These are phyloP conservation scores for Hozukius guyotensis DNA, from an alignment of 2,797 vertebrate species.

Conservation along the genomic window DNA sequence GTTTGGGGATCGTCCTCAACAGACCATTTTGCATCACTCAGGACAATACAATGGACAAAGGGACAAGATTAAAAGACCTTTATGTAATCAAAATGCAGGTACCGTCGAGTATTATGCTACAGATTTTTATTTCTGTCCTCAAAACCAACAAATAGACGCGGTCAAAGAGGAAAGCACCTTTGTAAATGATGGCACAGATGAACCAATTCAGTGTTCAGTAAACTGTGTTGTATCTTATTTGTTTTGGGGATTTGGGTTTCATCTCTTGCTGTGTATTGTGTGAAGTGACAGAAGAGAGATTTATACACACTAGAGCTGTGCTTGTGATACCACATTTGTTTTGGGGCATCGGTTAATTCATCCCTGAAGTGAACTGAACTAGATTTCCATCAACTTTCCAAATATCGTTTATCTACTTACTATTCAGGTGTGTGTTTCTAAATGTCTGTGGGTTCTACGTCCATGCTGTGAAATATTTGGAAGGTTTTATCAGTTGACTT, in stretches of 20 bases:
- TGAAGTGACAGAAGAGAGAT: constrained; percentile 49
- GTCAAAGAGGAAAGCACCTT: constrained; percentile 59
- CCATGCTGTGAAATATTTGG: constrained; percentile 49
- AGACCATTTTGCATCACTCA: constrained; percentile 72
- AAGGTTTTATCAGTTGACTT: constrained; percentile 21
- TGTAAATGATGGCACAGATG: constrained; percentile 67
- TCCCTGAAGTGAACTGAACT: constrained; percentile 24
- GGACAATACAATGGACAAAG: constrained; percentile 65
- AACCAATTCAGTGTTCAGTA: constrained; percentile 49
- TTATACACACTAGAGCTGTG: constrained; percentile 54
- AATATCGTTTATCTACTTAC: constrained; percentile 32
- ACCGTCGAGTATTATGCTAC: constrained; percentile 20
- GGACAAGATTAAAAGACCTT: constrained; percentile 42
- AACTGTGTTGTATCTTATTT: constrained; percentile 54
- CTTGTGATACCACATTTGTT: constrained; percentile 42
- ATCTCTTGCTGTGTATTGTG: constrained; percentile 46
- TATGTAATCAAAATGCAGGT: constrained; percentile 51
- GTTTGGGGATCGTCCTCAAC: constrained; percentile 43
- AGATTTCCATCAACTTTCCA: constrained; percentile 28
- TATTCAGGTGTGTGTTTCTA: constrained; percentile 51
- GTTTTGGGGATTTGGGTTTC: constrained; percentile 1
- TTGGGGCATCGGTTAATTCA: constrained; percentile 24
- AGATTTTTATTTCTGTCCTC: constrained; percentile 36
- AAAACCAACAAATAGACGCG: constrained; percentile 22
- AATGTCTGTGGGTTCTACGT: constrained; percentile 38